Base-by-base conservation (phyloP, 1,140 invertebrate genomes). In the Solenopsis fugax region DNA sequence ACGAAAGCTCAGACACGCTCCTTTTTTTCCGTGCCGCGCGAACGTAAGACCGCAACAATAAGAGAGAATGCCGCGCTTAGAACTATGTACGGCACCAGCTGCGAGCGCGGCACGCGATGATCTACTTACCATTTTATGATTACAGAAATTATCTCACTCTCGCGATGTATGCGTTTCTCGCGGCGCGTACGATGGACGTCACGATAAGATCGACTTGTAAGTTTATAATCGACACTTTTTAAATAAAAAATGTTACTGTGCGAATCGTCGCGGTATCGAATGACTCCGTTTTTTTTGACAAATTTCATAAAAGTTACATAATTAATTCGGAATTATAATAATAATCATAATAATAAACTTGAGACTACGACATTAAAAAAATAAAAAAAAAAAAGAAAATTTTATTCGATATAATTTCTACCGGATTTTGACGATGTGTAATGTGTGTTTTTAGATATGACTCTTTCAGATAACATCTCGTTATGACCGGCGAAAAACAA, bases 101-200 rank as follows among this genome's bases (percentile, higher is more conserved):
- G 12, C 50, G 37, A 58, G 48, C 29, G 48, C 50, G 64, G 24
- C 80, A 82, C 67, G 80, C 54, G 29, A 82, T 82, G 67, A 82
- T 82, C 80, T 73, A 82, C 67, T 82, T 82, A 60, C 41, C 41
- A 82, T 82, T 82, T 73, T 84, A 84, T 50, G 69, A 84, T 84
- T 84, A 62, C n/a, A 50, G 54, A 84, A 84, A 84, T 84, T 84
- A 84, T 84, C 54, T 50, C 41, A 62, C 54, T 73, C 37, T 58
- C 52, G 34, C 24, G 65, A 72, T 48, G 16, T 56, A 73, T 82
- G 67, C 37, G 48, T 50, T 48, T 24, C 37, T 29, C 50, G 21
- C 37, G 37, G 16, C n/a, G 50, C 37, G 7, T 4, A 16, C 18
- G 65, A 71, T 6, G 48, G 18, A 37, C 54, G 7, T 41, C 9